Percentiles rank a stretch among this genome's conserved stretches.
Conservation (phyloP, 2,888 invertebrate species). For the Luperina nickerlii region DNA sequence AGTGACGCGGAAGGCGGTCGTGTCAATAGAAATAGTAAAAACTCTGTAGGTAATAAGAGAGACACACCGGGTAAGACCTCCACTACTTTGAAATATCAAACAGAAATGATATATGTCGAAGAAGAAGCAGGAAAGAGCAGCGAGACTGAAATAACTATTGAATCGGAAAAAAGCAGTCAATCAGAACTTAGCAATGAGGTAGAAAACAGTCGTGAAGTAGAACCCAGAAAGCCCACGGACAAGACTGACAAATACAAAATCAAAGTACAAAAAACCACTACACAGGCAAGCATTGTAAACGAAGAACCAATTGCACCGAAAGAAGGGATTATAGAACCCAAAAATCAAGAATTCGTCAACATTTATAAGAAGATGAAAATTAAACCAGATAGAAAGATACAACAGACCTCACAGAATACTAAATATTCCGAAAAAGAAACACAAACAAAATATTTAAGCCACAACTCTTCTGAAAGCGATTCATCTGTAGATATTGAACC, state of each 20-base stretch:
- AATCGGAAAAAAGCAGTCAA: conserved; percentile 2
- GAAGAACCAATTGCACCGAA: neutral
- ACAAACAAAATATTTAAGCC: neutral
- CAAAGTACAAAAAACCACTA: neutral
- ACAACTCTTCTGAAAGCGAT: neutral
- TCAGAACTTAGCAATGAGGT: conserved; percentile 18
- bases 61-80: neutral
- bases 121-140: conserved; percentile 32
- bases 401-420: conserved; percentile 26
- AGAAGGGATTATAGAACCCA: neutral
- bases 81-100: conserved; percentile 35
- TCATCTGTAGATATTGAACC: neutral
- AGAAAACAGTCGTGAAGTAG: neutral
- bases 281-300: neutral
- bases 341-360: conserved; percentile 55
- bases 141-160: neutral
- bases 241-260: neutral
- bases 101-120: conserved; percentile 69
- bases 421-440: conserved; percentile 45
- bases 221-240: neutral
- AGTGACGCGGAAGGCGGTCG: conserved; percentile 6
- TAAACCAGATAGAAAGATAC: conserved; percentile 24
- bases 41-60: neutral
- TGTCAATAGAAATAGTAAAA: conserved; percentile 20
- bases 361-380: conserved; percentile 46